Evolutionary conservation across 2,113 vertebrate genomes (phyloP).

Genomic region (Pholis gunnellus): DNA sequence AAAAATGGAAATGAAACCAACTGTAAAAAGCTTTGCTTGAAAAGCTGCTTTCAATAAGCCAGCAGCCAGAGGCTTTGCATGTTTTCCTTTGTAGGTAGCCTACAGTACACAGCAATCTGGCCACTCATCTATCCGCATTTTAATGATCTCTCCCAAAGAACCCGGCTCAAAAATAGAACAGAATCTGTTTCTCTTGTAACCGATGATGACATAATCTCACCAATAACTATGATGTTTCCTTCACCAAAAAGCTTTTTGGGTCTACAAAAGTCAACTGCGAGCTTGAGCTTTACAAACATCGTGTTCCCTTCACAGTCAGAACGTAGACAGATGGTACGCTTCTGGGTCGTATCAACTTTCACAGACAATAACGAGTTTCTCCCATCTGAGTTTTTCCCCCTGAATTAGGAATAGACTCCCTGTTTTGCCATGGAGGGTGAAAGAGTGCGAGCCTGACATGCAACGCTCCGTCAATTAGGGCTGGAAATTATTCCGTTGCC

Average conservation of each 20-base stretch:
- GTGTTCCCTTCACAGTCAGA: slow-evolving; percentile 16
- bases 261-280: slow-evolving; percentile 27
- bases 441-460: slow-evolving; percentile 39
- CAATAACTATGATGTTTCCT: slow-evolving; percentile 34
- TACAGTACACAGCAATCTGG: slow-evolving; percentile 13
- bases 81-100: slow-evolving; percentile 2
- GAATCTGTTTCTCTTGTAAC: slow-evolving; percentile 33
- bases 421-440: slow-evolving; percentile 49
- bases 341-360: slow-evolving; percentile 63
- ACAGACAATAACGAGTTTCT: slow-evolving; percentile 42
- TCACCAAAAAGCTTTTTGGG: slow-evolving; percentile 29
- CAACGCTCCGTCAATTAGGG: slow-evolving; percentile 54
- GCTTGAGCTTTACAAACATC: slow-evolving; percentile 34
- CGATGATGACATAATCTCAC: slow-evolving; percentile 37
- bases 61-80: slow-evolving; percentile 5
- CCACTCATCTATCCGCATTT: slow-evolving; percentile 17
- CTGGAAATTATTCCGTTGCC: slow-evolving; percentile 71
- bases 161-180: slow-evolving; percentile 17
- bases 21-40: background rate
- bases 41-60: slow-evolving; percentile 8
- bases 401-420: slow-evolving; percentile 21
- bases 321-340: slow-evolving; percentile 55
- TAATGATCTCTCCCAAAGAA: slow-evolving; percentile 16
- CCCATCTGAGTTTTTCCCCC: slow-evolving; percentile 10
- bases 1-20: background rate